Conservation (phyloP, 1,140 invertebrate species). For the Pomacea maculata region DNA sequence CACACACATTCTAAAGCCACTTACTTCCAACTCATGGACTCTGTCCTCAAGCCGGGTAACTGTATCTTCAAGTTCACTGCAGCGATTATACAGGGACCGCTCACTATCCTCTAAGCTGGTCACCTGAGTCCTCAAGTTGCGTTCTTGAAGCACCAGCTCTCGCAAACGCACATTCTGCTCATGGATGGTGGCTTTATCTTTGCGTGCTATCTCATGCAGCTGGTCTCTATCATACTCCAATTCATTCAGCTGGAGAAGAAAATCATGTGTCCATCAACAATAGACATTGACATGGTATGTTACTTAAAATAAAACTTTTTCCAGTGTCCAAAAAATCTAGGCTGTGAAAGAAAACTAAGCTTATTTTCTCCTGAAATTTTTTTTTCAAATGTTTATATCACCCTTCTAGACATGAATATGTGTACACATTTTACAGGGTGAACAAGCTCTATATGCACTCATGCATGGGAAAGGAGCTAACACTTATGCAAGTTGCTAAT, state of each 20-base stretch:
- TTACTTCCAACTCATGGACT: constrained; percentile 39
- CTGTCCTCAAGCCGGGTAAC: constrained; percentile 49
- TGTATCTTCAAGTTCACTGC: constrained; percentile 42
- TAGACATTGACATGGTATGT: too few species aligned
- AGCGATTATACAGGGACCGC: constrained; percentile 44
- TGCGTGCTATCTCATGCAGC: constrained; percentile 59
- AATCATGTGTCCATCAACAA: not conserved
- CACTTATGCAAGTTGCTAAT: too few species aligned
- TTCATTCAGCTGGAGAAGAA: constrained; percentile 49
- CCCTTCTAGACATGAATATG: too few species aligned
- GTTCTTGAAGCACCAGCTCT: constrained; percentile 53
- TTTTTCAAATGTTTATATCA: too few species aligned
- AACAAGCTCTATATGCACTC: too few species aligned
- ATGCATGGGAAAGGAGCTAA: too few species aligned
- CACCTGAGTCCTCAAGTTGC: constrained; percentile 54
- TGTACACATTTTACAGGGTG: too few species aligned
- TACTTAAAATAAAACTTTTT: too few species aligned
- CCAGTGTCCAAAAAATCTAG: too few species aligned
- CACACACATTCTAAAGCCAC: too few species aligned
- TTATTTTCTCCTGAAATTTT: too few species aligned
- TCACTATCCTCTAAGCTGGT: constrained; percentile 48
- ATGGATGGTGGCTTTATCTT: constrained; percentile 60
- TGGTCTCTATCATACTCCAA: constrained; percentile 60
- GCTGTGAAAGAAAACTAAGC: too few species aligned
- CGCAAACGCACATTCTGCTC: constrained; percentile 56